Evolutionary conservation across 2,888 invertebrate genomes (phyloP), one percentile per base, ranked within the genome.

Genomic region (Villa cingulata): DNA sequence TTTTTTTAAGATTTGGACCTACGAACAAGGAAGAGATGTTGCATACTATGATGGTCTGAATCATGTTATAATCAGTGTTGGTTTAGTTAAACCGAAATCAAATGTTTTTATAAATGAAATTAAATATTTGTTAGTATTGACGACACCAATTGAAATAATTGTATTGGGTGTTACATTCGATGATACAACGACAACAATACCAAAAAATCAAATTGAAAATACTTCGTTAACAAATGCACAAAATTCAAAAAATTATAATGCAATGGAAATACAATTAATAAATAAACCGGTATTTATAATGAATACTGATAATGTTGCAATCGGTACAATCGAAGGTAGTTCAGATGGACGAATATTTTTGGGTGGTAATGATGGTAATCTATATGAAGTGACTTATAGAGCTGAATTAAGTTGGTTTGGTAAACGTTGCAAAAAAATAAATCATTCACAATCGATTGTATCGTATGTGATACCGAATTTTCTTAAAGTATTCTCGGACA

Each of bases 31-130:
- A 43, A 80, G 84, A 52, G 97, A 98, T 74, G 81, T 97, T 23
- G 94, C 96, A 1, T 97, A 91, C 69, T 97, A 87, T 70, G 96
- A 97, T 75, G 94, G 94, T 1, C 74, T 97, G 2, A 87, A 83
- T 56, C 94, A 96, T 67, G 85, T 94, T 2, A 96, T 98, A 60
- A 77, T 96, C 41, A 86, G 89, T 65, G 94, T 96, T 46, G 94
- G 90, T 2, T 70, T 98, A 50, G 83, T 92, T 0, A 81, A 80
- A 62, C 95, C 96, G 1, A 94, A 88, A 66, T 68, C 80, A 34
- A 86, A 85, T 50, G 88, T 95, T 45, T 94, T 96, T 64, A 87
- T 90, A 60, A 77, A 77, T 53, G 87, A 90, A 67, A 88, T 98
- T 14, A 88, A 88, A 70, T 86, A 90, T 71, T 73, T 98, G 47